Evolutionary conservation across 2,797 vertebrate species (phyloP), one percentile per base, ranked within the genome.

Genomic region (Anguilla pacifica): DNA sequence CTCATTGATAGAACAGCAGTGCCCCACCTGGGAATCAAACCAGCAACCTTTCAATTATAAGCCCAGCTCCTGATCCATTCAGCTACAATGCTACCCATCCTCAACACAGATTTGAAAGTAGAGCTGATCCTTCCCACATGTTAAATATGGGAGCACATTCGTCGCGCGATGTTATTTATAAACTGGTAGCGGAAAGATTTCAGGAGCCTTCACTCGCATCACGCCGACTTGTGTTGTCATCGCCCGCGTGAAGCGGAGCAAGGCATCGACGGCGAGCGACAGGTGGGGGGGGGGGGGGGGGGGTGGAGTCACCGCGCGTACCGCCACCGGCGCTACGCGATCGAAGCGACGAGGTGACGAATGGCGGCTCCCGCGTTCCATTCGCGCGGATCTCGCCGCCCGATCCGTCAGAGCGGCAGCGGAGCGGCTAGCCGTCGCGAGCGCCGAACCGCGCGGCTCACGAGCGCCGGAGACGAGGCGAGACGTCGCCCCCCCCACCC

Each of bases 301-400:
- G 31, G n/a, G n/a, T n/a, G n/a, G 19, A 31, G n/a, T 53, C 31
- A 25, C 51, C 11, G 31, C 31, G 25, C 67, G 55, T 64, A 35
- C 35, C 46, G 11, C 57, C 74, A 82, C 39, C 46, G 19, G 22
- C 35, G 19, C 13, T 57, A 49, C 25, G 85, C 57, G 39, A 86
- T 39, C 39, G 35, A 25, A 79, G 86, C 72, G 9, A 39, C 39
- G 0, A 79, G 51, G 31, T 43, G 86, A 86, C 28, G 77, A 39
- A 81, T 31, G n/a, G 31, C 25, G 49, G 49, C n/a, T 91, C 90
- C 89, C 74, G 49, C 84, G 87, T 87, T 25, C 25, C 11, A 31
- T 87, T 88, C 85, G 9, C 89, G 86, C 64, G 55, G 83, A 46
- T 1, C 19, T 31, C 15, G 1, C 35, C 31, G 83, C 85, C 64